Conservation (phyloP, 2,113 vertebrate genomes). For the Sus scrofa region DNA sequence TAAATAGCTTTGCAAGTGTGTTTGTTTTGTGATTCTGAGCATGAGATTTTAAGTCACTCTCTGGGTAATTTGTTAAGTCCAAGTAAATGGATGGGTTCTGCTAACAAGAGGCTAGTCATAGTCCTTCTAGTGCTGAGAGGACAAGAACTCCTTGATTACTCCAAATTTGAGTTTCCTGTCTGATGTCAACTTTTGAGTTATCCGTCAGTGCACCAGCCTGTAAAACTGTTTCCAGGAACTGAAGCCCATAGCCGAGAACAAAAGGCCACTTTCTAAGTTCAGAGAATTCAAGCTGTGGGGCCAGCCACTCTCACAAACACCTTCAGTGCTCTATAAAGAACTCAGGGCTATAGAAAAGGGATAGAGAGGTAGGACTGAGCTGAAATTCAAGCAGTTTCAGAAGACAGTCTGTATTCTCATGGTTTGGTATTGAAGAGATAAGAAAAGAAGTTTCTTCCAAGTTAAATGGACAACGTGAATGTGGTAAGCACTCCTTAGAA, state of each 20-base stretch:
- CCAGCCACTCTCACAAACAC: background rate
- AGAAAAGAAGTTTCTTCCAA: background rate
- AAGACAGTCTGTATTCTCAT: background rate
- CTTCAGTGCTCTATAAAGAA: background rate
- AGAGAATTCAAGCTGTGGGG: background rate
- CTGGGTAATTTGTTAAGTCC: background rate
- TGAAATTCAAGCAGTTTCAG: background rate
- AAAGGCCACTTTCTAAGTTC: background rate
- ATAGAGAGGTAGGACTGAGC: background rate
- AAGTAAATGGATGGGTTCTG: background rate
- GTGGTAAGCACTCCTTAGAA: background rate
- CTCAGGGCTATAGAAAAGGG: background rate
- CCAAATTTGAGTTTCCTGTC: slow-evolving; percentile 13
- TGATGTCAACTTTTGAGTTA: background rate
- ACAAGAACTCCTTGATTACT: background rate
- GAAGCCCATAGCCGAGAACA: background rate
- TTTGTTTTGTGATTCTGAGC: background rate
- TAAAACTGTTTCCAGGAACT: slow-evolving; percentile 13
- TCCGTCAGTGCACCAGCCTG: background rate
- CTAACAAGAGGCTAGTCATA: background rate
- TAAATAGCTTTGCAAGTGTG: background rate
- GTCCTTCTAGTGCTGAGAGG: background rate
- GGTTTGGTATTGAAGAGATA: background rate
- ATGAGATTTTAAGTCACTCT: background rate
- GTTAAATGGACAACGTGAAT: background rate